phyloP scores from a whole-genome alignment of 1,140 invertebrate species.

The Cataglyphis hispanica region DNA sequence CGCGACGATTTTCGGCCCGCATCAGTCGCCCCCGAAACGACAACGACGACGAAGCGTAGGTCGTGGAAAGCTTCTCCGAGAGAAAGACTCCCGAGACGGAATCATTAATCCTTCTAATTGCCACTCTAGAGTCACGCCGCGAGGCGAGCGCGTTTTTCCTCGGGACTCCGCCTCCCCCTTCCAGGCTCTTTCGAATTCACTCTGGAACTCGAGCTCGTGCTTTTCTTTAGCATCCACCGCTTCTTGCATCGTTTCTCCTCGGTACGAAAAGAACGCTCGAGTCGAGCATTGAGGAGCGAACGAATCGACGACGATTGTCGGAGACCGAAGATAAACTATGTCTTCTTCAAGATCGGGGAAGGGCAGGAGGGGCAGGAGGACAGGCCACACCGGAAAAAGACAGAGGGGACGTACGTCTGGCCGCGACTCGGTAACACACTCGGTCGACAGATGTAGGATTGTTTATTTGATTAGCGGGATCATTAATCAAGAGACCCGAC shows the following conservation, averaged over 20 bases:
- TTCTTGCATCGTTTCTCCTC: constrained; percentile 33
- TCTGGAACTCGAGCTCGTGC: constrained; percentile 25
- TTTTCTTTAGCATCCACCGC: constrained; percentile 49
- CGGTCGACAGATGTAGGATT: constrained; percentile 81
- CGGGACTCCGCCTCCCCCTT: constrained; percentile 7
- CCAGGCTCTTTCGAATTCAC: neutral
- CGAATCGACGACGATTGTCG: constrained; percentile 57
- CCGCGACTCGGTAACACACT: constrained; percentile 72
- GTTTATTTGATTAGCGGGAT: constrained; percentile 81
- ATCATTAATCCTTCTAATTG: constrained; percentile 83
- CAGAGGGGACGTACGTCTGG: constrained; percentile 14
- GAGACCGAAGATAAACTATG: constrained; percentile 53
- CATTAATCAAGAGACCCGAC: constrained; percentile 77
- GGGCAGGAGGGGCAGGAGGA: neutral
- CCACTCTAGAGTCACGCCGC: constrained; percentile 73
- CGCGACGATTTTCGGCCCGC: constrained; percentile 65
- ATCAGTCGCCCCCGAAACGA: constrained; percentile 5
- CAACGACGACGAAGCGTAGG: neutral
- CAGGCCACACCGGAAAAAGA: constrained; percentile 45
- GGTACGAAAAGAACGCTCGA: constrained; percentile 37
- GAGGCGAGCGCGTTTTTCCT: constrained; percentile 69
- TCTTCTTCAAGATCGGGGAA: constrained; percentile 10
- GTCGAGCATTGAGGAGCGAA: constrained; percentile 42
- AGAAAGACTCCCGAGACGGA: constrained; percentile 55
- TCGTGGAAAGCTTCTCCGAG: constrained; percentile 2